Percentiles rank a stretch among this genome's conserved stretches.
These are phyloP conservation scores for Hemiscyllium ocellatum DNA, from an alignment of 2,113 vertebrate species.

Conservation along the genomic window DNA sequence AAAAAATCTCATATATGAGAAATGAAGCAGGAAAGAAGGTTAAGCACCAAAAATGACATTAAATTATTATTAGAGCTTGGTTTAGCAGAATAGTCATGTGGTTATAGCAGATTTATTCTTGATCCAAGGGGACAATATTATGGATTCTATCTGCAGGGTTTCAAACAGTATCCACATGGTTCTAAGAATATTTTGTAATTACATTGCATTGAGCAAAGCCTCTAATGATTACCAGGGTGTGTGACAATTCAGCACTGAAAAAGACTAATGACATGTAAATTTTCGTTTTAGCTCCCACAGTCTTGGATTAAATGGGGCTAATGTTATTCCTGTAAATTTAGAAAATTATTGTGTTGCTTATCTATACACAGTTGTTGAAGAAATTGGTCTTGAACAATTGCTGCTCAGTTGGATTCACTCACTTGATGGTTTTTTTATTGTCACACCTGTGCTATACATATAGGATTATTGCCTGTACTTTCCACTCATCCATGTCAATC, in stretches of 20 bases:
- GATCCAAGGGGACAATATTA: not conserved
- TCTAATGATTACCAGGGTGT: not conserved
- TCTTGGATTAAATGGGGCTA: not conserved
- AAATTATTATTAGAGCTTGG: not conserved
- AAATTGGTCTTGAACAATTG: constrained; percentile 20
- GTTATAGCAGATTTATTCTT: not conserved
- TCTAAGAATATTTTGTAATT: not conserved
- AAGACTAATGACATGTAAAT: not conserved
- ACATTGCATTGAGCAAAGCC: not conserved
- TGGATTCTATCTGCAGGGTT: not conserved
- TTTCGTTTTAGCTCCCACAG: not conserved
- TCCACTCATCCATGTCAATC: not conserved
- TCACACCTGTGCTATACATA: not conserved
- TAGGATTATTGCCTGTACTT: not conserved
- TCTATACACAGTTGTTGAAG: not conserved
- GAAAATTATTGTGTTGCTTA: constrained; percentile 1
- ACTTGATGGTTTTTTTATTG: not conserved
- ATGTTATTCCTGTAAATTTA: constrained; percentile 6
- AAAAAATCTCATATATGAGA: not conserved
- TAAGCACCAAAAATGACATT: not conserved
- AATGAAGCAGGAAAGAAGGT: not conserved
- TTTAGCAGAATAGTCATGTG: not conserved
- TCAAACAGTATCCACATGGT: not conserved
- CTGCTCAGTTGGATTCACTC: not conserved
- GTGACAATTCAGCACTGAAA: not conserved